Evolutionary conservation across 2,113 vertebrate species (phyloP), one percentile per base, ranked within the genome.

Genomic region (Rutilus rutilus): DNA sequence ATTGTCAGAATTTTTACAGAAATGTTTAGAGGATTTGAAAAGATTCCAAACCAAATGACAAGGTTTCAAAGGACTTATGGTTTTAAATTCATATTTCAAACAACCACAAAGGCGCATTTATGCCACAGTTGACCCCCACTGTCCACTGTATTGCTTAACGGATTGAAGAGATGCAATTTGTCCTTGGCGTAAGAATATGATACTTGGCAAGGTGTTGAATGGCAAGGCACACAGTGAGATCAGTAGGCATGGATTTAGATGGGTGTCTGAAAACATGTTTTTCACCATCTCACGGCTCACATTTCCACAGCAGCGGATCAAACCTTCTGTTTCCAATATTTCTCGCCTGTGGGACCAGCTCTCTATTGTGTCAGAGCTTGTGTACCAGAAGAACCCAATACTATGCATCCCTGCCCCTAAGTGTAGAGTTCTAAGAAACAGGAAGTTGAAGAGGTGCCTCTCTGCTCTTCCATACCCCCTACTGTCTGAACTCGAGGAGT

Each of bases 271-370:
- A 87, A 86, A 87, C 84, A 84, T 73, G 62, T 86, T 84, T 86
- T 86, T 84, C 81, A 78, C 67, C 42, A 62, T 74, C 84, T 84
- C 82, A 81, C 15, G 19, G 85, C 71, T 88, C 60, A 77, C 14
- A 81, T 85, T 89, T 85, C 84, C 74, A 74, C 19, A 81, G 57
- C 76, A 78, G 69, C 12, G 54, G 80, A 86, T 82, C 64, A 73
- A 27, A 47, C 78, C 83, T 87, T 65, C 84, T 88, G 87, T 88
- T 89, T 89, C 74, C 73, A 88, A 89, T 91, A 87, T 54, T 75
- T 84, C 67, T 85, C 27, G 64, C 86, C 83, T 74, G 30, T 57
- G 60, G 83, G 80, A 83, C 67, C 17, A 6, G 69, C 75, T 54
- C 17, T 54, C 75, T 65, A 86, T 87, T 87, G 87, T 88, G 87